Evolutionary conservation across 2,113 vertebrate genomes (phyloP).

Genomic region (Hystrix brachyura): DNA sequence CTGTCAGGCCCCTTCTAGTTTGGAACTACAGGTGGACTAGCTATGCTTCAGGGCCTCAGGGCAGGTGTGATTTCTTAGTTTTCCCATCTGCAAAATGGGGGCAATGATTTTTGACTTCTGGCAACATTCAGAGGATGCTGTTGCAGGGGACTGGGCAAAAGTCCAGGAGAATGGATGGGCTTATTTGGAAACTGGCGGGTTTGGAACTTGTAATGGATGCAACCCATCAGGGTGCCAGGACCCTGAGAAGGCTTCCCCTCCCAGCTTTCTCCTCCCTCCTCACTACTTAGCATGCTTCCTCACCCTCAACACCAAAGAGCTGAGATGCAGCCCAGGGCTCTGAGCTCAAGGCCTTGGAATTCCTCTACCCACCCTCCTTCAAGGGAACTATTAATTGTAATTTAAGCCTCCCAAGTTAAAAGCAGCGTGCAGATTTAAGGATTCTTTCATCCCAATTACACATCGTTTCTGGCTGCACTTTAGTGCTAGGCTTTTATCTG

Average conservation of each 20-base stretch:
- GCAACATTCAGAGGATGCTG: not conserved
- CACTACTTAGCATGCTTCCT: not conserved
- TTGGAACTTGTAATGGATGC: not conserved
- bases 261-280: not conserved
- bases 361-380: slow-evolving; percentile 76
- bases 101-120: not conserved
- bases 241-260: not conserved
- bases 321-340: slow-evolving; percentile 63
- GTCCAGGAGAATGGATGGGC: not conserved
- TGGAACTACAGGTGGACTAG: not conserved
- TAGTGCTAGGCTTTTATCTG: slow-evolving; percentile 86
- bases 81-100: slow-evolving; percentile 57
- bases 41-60: not conserved
- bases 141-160: not conserved
- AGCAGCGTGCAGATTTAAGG: slow-evolving; percentile 81
- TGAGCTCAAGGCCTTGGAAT: slow-evolving; percentile 78
- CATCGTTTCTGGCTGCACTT: slow-evolving; percentile 84
- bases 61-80: not conserved
- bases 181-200: not conserved
- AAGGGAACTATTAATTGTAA: slow-evolving; percentile 83
- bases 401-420: slow-evolving; percentile 86
- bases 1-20: not conserved
- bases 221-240: not conserved
- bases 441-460: slow-evolving; percentile 85
- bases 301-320: not conserved